Evolutionary conservation across 2,888 invertebrate species (phyloP).

Genomic region (Abrostola tripartita): DNA sequence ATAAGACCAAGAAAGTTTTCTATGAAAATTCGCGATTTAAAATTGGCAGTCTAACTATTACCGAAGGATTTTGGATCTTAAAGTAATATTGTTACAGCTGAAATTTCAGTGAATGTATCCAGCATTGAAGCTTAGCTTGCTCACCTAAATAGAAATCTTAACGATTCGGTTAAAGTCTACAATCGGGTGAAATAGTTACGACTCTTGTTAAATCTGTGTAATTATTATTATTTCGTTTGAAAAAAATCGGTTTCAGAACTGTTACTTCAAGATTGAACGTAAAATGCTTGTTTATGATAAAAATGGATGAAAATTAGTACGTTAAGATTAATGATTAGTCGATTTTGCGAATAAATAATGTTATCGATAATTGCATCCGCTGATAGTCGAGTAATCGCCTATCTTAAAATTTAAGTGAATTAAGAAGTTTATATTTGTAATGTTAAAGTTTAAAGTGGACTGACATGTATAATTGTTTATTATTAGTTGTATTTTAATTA

Average conservation of each 20-base stretch:
- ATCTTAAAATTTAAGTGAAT: slow-evolving; percentile 4
- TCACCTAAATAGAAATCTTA: neutral
- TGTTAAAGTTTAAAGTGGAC: slow-evolving; percentile 19
- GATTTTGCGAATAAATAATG: too few species aligned
- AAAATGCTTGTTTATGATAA: too few species aligned
- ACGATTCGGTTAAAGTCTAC: neutral
- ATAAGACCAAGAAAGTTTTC: neutral
- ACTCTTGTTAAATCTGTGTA: neutral
- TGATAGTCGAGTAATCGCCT: neutral
- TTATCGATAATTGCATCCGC: too few species aligned
- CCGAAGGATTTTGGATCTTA: slow-evolving; percentile 1
- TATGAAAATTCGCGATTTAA: too few species aligned
- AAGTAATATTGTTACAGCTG: fast-evolving
- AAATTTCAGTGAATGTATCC: neutral
- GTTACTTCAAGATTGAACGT: too few species aligned
- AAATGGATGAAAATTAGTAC: too few species aligned
- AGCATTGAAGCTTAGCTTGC: neutral
- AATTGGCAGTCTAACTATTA: neutral
- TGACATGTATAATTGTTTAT: slow-evolving; percentile 43
- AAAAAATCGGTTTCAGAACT: neutral
- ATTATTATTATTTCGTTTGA: neutral
- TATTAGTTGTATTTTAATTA: slow-evolving; percentile 36
- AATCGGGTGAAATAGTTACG: neutral
- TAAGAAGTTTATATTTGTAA: slow-evolving; percentile 18
- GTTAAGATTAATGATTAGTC: too few species aligned